Conservation (phyloP, 2,113 vertebrate species). For the Ameiurus melas region DNA sequence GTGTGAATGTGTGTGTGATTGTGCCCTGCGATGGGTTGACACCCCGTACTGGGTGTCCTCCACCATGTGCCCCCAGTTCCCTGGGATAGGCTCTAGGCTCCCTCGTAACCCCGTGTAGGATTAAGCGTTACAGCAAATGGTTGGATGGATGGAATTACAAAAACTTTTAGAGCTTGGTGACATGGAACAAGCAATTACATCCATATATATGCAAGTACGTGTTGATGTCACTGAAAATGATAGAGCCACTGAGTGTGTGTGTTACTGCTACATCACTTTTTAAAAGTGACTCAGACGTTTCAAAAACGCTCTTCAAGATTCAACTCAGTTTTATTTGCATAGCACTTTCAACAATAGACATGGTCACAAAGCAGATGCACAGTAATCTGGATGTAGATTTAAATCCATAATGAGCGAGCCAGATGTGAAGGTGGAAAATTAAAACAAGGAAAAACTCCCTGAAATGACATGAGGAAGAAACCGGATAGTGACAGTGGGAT, state of each 20-base stretch:
- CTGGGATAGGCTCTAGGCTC: too few species aligned
- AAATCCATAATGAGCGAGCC: not conserved
- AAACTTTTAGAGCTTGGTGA: not conserved
- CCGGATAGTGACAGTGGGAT: not conserved
- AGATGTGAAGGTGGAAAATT: not conserved
- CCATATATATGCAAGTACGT: not conserved
- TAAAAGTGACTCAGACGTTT: not conserved
- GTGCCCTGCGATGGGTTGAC: too few species aligned
- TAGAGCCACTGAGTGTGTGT: not conserved
- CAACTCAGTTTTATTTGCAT: not conserved
- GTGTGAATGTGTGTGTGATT: too few species aligned
- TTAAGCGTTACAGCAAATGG: too few species aligned
- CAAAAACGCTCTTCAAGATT: not conserved
- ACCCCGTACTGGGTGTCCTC: too few species aligned
- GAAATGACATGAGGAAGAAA: not conserved
- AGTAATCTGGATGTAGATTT: not conserved
- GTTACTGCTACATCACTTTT: not conserved
- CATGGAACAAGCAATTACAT: not conserved
- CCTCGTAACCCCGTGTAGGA: too few species aligned
- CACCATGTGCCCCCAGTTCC: too few species aligned
- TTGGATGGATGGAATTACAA: not conserved
- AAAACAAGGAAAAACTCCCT: not conserved
- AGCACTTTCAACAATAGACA: not conserved
- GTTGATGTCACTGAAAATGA: too few species aligned
- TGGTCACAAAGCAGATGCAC: not conserved